Evolutionary conservation across 2,797 vertebrate genomes (phyloP).

Genomic region (Dendrocincla fuliginosa): DNA sequence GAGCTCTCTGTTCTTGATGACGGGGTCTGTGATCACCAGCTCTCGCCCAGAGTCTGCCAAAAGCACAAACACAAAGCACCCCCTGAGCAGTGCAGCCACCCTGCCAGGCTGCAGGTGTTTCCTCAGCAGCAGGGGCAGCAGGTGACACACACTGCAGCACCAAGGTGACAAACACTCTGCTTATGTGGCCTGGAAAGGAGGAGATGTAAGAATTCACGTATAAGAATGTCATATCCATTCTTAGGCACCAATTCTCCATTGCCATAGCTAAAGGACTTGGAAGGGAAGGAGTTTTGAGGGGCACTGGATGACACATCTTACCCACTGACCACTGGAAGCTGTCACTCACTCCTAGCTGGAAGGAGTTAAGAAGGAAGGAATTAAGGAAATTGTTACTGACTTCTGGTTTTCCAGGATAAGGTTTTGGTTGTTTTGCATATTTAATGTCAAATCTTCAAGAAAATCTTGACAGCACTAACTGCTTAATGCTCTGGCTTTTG

Average conservation of each 20-base stretch:
- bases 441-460: not conserved
- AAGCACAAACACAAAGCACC: not conserved
- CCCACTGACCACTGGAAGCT: not conserved
- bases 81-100: not conserved
- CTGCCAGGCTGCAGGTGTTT: too few relatives aligned
- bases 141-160: not conserved
- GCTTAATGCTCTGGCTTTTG: not conserved
- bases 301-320: not conserved
- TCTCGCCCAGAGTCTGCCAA: slow-evolving; percentile 93
- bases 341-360: not conserved
- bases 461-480: not conserved
- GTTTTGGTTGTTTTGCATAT: not conserved
- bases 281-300: not conserved
- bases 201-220: rapidly evolving
- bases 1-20: slow-evolving; percentile 97
- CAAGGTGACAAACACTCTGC: not conserved
- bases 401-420: not conserved
- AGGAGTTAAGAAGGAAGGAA: not conserved
- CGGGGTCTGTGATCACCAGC: slow-evolving; percentile 96
- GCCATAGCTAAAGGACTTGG: not conserved
- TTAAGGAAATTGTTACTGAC: not conserved
- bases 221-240: rapidly evolving
- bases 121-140: too few relatives aligned
- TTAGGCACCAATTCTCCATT: rapidly evolving
- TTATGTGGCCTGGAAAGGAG: rapidly evolving